Base-by-base conservation (phyloP, 30 jellyfish, hydroid and myxozoan genomes). In the Hydractinia symbiolongicarpus region DNA sequence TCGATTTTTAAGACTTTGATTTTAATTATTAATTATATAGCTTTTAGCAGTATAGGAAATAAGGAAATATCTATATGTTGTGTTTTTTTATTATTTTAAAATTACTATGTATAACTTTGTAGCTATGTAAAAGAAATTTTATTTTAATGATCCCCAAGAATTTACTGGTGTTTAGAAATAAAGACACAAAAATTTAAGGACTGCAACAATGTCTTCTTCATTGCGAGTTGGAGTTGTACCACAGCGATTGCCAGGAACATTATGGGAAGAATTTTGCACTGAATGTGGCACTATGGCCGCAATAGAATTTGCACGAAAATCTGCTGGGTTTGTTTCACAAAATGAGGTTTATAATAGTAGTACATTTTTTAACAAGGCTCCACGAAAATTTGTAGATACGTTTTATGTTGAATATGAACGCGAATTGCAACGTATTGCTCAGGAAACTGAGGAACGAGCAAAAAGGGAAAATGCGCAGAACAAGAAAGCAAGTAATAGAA, bases 271-370 rank as follows among this genome's bases (percentile, higher is more conserved):
- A 20, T 84, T 87, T 55, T 93, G 96, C 66, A 94, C 84, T 70
- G 95, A 93, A n/a, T 88, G 86, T 77, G 93, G 96, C 20, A 66
- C 71, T 55, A 58, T 81, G 52, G 98, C 98, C 0, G 98, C 98
- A 4, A 82, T 84, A 4, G 98, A 93, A 50, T 93, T 86, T 74
- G 95, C 98, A 4, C 78, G 96, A 78, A 83, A 83, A 67, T 93
- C 96, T 55, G 85, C 81, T 60, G 84, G 75, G 72, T 85, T 83
- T 84, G 96, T 81, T 15, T 82, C 95, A 16, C 96, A 83, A 60
- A 80, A 87, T 54, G 61, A 82, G 14, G n/a, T 70, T 9, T 76
- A 81, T n/a, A 93, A 93, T 60, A 83, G 86, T 49, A 62, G 88
- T 9, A 16, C 94, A 10, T 87, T 91, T 79, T 91, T 86, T 70